Conservation (phyloP, 2,113 vertebrate genomes). For the Glaucomys volans region DNA sequence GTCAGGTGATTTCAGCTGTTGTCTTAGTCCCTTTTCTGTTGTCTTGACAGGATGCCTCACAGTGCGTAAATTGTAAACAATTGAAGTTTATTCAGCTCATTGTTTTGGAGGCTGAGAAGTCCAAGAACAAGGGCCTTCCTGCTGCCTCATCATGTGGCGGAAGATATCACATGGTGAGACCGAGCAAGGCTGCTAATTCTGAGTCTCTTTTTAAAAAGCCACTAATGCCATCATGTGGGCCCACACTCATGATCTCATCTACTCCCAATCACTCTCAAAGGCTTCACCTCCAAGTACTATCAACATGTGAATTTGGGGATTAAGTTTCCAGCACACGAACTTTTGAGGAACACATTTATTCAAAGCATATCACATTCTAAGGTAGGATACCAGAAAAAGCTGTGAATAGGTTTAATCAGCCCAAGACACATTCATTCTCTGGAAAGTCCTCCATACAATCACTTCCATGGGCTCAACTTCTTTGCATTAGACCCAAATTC, state of each 20-base stretch:
- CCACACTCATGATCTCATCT: neutral
- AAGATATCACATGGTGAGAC: neutral
- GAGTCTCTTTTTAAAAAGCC: neutral
- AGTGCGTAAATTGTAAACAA: neutral
- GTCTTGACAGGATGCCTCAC: neutral
- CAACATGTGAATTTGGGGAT: too few relatives aligned
- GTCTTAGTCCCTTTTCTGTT: neutral
- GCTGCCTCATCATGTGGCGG: neutral
- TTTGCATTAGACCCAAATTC: fast-evolving
- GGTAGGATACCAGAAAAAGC: neutral
- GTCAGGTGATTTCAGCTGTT: neutral
- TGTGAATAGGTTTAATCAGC: neutral
- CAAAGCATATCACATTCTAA: neutral
- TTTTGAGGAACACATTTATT: neutral
- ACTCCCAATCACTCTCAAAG: neutral
- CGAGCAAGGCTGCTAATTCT: neutral
- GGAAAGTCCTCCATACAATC: too few relatives aligned
- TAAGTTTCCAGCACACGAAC: neutral
- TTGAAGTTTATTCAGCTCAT: neutral
- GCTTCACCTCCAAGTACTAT: neutral
- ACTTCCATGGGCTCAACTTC: neutral
- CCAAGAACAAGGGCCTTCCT: neutral
- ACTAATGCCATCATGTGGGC: neutral
- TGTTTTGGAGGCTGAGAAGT: neutral
- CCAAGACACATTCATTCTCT: neutral